These are phyloP conservation scores for Zosterops pallidus DNA, from an alignment of 2,113 vertebrate genomes.

Conservation along the genomic window DNA sequence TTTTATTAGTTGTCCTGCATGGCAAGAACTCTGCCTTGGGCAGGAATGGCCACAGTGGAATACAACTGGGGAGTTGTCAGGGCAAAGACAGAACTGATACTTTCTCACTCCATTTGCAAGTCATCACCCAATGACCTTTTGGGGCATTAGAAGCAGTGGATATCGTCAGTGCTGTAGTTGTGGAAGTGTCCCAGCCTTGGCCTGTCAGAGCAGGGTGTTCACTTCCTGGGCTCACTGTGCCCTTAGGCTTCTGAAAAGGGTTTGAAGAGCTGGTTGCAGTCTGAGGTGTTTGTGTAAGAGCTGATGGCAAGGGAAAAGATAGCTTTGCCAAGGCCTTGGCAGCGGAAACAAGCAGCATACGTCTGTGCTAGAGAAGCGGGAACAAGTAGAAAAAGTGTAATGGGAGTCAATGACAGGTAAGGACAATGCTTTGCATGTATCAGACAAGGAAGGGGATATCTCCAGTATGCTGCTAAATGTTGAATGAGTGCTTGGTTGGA, in stretches of 20 bases:
- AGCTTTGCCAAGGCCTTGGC: neutral
- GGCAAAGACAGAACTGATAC: neutral
- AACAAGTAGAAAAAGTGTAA: neutral
- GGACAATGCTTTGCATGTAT: neutral
- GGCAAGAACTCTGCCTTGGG: neutral
- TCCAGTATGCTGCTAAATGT: neutral
- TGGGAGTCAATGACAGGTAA: neutral
- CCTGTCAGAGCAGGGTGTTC: neutral
- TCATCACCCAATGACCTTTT: neutral
- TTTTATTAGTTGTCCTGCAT: neutral
- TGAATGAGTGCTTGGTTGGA: neutral
- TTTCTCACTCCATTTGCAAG: neutral
- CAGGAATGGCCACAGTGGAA: neutral
- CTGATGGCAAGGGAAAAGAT: neutral
- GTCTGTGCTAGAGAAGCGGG: neutral
- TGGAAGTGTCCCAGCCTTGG: neutral
- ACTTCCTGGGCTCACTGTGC: neutral
- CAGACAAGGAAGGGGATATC: neutral
- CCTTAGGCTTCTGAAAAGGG: fast-evolving
- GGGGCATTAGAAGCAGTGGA: neutral
- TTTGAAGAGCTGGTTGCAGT: neutral
- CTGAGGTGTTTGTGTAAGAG: neutral
- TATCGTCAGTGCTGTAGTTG: neutral
- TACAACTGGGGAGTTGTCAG: neutral
- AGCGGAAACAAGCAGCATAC: neutral